A percentile compares a stretch with the other conserved stretches of the same genome.
Evolutionary conservation across 2,113 vertebrate species (phyloP).

Genomic region (Octodon degus): DNA sequence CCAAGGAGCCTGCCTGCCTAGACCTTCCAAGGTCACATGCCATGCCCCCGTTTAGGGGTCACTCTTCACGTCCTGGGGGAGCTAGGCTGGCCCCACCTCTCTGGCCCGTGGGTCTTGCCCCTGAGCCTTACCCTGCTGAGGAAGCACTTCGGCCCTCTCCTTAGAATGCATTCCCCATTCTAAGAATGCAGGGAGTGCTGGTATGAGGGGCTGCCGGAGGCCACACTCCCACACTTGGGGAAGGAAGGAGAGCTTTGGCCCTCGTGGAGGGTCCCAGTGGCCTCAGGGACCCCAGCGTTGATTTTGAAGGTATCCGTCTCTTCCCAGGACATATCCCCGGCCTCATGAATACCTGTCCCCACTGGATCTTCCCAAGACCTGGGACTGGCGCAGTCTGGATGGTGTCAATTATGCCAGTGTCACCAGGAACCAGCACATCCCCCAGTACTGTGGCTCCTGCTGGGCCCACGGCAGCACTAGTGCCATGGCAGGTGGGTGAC

Average conservation of each 20-base stretch:
- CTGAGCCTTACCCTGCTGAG: rapidly evolving
- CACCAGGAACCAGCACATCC: constrained; percentile 98
- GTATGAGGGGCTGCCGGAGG: not conserved
- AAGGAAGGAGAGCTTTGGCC: not conserved
- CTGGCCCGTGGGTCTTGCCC: not conserved
- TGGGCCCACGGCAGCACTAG: constrained; percentile 99
- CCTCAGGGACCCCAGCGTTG: not conserved
- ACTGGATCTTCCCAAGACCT: constrained; percentile 87
- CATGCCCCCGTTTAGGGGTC: not conserved
- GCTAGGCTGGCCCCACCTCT: no score
- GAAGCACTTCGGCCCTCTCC: not conserved
- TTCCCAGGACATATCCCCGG: constrained; percentile 86
- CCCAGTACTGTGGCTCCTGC: constrained; percentile 98
- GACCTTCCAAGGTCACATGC: constrained; percentile 47
- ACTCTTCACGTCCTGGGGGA: not conserved
- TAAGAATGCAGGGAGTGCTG: not conserved
- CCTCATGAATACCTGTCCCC: constrained; percentile 91
- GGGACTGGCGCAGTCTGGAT: constrained; percentile 95
- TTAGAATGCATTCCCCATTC: no score
- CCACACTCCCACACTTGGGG: not conserved
- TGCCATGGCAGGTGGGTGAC: constrained; percentile 92
- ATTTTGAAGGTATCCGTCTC: rapidly evolving
- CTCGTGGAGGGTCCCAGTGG: not conserved
- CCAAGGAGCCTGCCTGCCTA: not conserved
- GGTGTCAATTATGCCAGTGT: constrained; percentile 93